Percentiles rank a stretch among this genome's conserved stretches.
Evolutionary conservation across 2,797 vertebrate genomes (phyloP).

Genomic region (Notamacropus eugenii): DNA sequence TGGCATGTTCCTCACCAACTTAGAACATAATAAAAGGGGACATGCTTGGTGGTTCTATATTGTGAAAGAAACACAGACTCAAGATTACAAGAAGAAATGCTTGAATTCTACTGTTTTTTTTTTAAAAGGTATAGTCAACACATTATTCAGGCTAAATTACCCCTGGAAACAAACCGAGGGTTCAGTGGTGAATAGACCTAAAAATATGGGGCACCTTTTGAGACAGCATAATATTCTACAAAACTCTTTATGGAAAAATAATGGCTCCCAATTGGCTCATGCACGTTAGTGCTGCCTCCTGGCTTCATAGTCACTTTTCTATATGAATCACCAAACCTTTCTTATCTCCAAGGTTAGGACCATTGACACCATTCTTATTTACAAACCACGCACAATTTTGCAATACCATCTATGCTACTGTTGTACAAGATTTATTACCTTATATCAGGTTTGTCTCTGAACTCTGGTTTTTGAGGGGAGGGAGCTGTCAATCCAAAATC

Average conservation of each 20-base stretch:
- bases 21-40: not conserved
- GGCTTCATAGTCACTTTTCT: not conserved
- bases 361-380: not conserved
- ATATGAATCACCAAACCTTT: not conserved
- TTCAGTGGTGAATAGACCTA: not conserved
- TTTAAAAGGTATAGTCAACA: not conserved
- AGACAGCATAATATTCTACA: not conserved
- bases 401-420: not conserved
- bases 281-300: not conserved
- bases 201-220: not conserved
- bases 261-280: not conserved
- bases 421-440: not conserved
- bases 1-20: conserved; percentile 8
- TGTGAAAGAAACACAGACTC: conserved; percentile 20
- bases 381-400: conserved; percentile 7
- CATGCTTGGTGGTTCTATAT: not conserved
- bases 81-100: not conserved
- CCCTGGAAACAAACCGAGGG: not conserved
- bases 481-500: not conserved
- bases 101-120: conserved; percentile 6
- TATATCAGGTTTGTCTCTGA: conserved; percentile 22
- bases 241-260: conserved; percentile 26
- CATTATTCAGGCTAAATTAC: conserved; percentile 16
- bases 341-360: conserved; percentile 25
- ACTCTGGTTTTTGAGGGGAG: not conserved